Evolutionary conservation across 2,797 vertebrate genomes (phyloP).

Genomic region (Oophaga sylvatica): DNA sequence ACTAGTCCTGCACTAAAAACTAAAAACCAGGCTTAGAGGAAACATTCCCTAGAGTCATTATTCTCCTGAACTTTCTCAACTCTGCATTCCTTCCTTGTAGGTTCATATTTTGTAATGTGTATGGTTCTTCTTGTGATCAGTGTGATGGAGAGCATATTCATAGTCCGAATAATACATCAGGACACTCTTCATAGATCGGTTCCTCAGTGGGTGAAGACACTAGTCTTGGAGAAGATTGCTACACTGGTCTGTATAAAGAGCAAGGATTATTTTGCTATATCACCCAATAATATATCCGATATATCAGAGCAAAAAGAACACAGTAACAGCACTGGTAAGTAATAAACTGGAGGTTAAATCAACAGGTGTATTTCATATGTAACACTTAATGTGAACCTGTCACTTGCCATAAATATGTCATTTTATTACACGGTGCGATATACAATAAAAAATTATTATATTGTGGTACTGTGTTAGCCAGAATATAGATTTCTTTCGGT

Average conservation of each 20-base stretch:
- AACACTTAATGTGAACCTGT: no score
- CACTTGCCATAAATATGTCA: no score
- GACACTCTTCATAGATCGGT: slow-evolving; percentile 90
- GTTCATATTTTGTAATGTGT: slow-evolving; percentile 93
- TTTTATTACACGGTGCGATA: no score
- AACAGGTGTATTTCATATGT: no score
- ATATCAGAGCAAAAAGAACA: slow-evolving; percentile 76
- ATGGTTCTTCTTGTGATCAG: slow-evolving; percentile 96
- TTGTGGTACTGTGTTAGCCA: no score
- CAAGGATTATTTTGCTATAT: slow-evolving; percentile 72
- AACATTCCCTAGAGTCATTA: background rate
- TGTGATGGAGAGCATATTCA: slow-evolving; percentile 91
- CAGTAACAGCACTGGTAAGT: slow-evolving; percentile 79
- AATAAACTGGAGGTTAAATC: background rate
- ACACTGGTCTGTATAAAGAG: slow-evolving; percentile 82
- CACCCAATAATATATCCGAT: slow-evolving; percentile 61
- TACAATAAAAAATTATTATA: no score
- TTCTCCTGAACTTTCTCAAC: background rate
- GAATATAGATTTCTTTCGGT: no score
- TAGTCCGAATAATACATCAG: slow-evolving; percentile 90
- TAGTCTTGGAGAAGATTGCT: slow-evolving; percentile 83
- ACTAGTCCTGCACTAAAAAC: background rate
- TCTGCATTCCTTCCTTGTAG: slow-evolving; percentile 68
- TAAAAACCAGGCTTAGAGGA: background rate
- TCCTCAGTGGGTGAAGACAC: slow-evolving; percentile 83